Evolutionary conservation across 1,140 invertebrate species (phyloP), one percentile per base, ranked within the genome.

Genomic region (Bombus turneri): DNA sequence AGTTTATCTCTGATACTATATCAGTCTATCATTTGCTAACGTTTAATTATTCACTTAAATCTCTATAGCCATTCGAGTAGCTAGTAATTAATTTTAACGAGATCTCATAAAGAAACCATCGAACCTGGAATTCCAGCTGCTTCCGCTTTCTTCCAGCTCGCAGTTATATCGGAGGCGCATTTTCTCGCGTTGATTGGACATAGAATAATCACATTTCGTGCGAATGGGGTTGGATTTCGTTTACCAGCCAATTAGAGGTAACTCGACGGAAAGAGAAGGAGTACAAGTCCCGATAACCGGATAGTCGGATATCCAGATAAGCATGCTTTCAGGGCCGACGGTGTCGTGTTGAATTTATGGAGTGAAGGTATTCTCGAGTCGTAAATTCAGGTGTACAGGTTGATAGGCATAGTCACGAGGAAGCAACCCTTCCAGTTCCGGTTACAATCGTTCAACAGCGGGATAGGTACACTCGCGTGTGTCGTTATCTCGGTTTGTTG

Each of bases 241-340:
- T 85, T 72, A 72, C 83, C 68, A 68, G 77, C 83, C 83, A 85
- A 85, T 85, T 85, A 85, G 76, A 34, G 66, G 75, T 47, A 34
- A 13, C 39, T 66, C 75, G 82, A 79, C 82, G 69, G 83, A 81
- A 81, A 66, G 77, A 81, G 71, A 81, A 64, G 53, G 78, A 81
- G 71, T 39, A 57, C 72, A 62, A 13, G 72, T 81, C 79, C 59
- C 37, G 84, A 86, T 86, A 76, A 82, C 59, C 80, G 71, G 85
- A 83, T 86, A 86, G 73, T 86, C 73, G 85, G 81, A 83, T 86
- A 83, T 86, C 73, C 47, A 83, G 85, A 83, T 86, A 86, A 83
- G 72, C 81, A 69, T 57, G 64, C 41, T 86, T 83, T 86, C 73
- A 83, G 53, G 53, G 73, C 64, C 37, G 39, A 34, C 71, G 79